Evolutionary conservation across 2,888 invertebrate genomes (phyloP).

Genomic region (Pseudococcus longispinus): DNA sequence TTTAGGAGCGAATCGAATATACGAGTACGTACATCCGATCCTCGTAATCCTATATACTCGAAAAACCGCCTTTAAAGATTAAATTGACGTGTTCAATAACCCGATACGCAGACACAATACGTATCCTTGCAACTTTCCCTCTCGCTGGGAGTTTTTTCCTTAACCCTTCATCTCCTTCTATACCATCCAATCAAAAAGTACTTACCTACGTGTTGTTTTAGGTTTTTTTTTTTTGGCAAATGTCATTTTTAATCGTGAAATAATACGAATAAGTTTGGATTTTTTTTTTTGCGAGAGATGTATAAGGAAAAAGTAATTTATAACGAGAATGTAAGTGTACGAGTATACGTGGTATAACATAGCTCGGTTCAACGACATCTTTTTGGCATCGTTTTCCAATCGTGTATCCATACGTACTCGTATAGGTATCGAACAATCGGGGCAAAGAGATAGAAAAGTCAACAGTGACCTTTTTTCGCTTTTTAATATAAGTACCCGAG

Average conservation of each 20-base stretch:
- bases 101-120: constrained; percentile 1
- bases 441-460: constrained; percentile 7
- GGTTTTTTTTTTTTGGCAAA: background rate
- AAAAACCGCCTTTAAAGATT: constrained; percentile 32
- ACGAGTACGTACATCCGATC: background rate
- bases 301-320: background rate
- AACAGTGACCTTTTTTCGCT: constrained; percentile 10
- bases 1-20: background rate
- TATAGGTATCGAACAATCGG: background rate
- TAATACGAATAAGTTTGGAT: background rate
- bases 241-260: background rate
- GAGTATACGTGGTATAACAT: background rate
- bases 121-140: background rate
- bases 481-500: background rate
- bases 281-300: background rate
- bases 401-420: background rate
- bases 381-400: constrained; percentile 20
- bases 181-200: background rate
- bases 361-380: constrained; percentile 3
- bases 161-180: background rate
- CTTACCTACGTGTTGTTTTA: background rate
- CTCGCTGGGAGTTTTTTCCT: background rate
- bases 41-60: constrained; percentile 14
- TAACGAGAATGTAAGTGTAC: background rate
- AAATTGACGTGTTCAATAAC: constrained; percentile 28